Conservation (phyloP, 2,888 invertebrate genomes). For the Frankliniella intonsa region DNA sequence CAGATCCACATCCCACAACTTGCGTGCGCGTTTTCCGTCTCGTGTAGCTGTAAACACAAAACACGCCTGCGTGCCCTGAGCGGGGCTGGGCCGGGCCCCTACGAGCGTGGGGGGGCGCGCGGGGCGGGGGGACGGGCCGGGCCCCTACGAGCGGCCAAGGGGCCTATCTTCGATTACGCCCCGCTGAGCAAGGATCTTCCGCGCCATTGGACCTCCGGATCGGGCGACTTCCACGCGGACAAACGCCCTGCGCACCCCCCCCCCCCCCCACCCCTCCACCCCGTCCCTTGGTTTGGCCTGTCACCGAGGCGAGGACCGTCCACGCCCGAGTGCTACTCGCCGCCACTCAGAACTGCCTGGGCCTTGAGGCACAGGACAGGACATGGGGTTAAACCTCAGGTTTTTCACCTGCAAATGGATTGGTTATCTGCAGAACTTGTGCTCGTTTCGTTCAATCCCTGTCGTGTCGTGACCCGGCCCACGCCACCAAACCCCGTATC, state of each 20-base stretch:
- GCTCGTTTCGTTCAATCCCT: too few relatives aligned
- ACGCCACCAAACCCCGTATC: too few relatives aligned
- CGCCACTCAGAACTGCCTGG: neutral
- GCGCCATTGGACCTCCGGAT: slow-evolving; percentile 12
- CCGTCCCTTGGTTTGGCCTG: neutral
- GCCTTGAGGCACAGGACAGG: too few relatives aligned
- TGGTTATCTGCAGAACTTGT: too few relatives aligned
- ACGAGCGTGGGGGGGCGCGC: neutral
- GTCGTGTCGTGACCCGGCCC: too few relatives aligned
- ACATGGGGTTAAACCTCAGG: too few relatives aligned
- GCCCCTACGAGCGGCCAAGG: neutral
- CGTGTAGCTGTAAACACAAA: neutral
- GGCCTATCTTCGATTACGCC: slow-evolving; percentile 17
- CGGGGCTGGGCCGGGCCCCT: neutral
- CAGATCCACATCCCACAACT: too few relatives aligned
- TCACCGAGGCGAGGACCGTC: neutral
- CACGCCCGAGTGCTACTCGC: neutral
- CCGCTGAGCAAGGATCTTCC: slow-evolving; percentile 25
- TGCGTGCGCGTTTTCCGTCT: too few relatives aligned
- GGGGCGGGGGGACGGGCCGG: neutral
- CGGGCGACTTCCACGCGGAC: slow-evolving; percentile 18
- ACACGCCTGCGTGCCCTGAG: neutral
- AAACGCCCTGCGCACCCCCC: neutral
- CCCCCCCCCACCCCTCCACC: neutral
- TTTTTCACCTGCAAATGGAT: too few relatives aligned